These are phyloP conservation scores for Procambarus clarkii DNA, from an alignment of 1,140 invertebrate species.

Conservation along the genomic window DNA sequence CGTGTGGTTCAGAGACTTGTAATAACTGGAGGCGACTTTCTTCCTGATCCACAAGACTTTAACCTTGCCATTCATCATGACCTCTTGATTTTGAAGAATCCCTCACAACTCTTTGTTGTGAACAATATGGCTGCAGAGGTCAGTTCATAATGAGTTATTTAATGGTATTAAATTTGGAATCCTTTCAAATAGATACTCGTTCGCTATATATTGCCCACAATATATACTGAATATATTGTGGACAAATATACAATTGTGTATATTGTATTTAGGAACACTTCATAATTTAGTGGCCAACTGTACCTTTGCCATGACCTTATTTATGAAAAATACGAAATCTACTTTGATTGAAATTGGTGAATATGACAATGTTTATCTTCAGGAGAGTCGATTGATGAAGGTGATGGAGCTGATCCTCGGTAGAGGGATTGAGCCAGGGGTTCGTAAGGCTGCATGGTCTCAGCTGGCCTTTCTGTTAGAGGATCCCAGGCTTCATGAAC, in stretches of 20 bases:
- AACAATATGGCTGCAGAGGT: constrained; percentile 11
- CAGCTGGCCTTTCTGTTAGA: constrained; percentile 56
- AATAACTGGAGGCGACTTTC: background rate
- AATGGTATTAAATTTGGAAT: background rate
- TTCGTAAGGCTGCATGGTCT: constrained; percentile 50
- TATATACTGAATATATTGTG: too few relatives aligned
- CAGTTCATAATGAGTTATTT: background rate
- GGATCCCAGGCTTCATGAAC: constrained; percentile 50
- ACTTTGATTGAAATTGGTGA: too few relatives aligned
- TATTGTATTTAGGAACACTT: too few relatives aligned
- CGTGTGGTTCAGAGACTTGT: constrained; percentile 20
- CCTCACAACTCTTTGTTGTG: background rate
- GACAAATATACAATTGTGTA: too few relatives aligned
- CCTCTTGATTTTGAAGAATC: constrained; percentile 29
- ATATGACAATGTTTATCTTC: background rate
- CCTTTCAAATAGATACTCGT: too few relatives aligned
- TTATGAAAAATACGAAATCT: too few relatives aligned
- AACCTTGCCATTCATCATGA: constrained; percentile 24
- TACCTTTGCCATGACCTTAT: too few relatives aligned
- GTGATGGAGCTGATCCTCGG: constrained; percentile 45
- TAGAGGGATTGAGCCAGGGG: constrained; percentile 19
- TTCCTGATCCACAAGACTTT: constrained; percentile 18
- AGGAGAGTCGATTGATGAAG: constrained; percentile 41
- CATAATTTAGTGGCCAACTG: too few relatives aligned
- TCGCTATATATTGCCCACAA: too few relatives aligned